A percentile compares a stretch with the other conserved stretches of the same genome.
These are phyloP conservation scores for Dasypus novemcinctus DNA, from an alignment of 2,113 vertebrate genomes.

Conservation along the genomic window DNA sequence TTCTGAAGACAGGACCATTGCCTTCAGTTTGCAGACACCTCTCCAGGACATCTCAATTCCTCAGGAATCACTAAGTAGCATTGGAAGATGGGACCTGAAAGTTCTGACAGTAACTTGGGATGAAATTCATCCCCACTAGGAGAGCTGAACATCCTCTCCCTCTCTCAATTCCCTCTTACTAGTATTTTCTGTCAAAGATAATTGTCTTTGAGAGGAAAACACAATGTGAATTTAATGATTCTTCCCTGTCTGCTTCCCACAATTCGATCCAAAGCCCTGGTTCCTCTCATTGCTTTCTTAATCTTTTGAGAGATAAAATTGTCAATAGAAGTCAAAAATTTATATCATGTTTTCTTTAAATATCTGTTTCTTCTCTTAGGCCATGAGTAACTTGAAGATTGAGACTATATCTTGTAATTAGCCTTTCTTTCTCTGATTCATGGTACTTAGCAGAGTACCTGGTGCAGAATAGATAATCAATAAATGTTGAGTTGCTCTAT, in stretches of 20 bases:
- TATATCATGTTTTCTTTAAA: not conserved
- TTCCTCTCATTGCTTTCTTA: not conserved
- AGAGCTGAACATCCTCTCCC: not conserved
- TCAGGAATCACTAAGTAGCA: not conserved
- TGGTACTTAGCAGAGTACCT: not conserved
- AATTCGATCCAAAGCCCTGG: not conserved
- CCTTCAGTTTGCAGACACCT: not conserved
- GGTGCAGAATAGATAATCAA: not conserved
- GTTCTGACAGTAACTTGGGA: not conserved
- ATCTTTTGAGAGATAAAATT: not conserved
- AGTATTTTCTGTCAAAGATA: not conserved
- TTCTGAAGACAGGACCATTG: not conserved
- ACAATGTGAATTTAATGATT: not conserved
- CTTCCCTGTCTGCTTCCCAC: not conserved
- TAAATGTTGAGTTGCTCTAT: not conserved
- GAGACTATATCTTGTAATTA: not conserved
- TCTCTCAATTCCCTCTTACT: not conserved
- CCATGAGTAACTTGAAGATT: not conserved
- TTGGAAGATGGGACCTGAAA: not conserved
- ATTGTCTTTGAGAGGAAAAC: not conserved
- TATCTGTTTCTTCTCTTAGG: not conserved
- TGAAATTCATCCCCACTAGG: not conserved
- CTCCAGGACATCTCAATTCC: not conserved
- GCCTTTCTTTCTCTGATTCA: slow-evolving; percentile 7
- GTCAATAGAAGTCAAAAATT: not conserved